Conservation (phyloP, 2,113 vertebrate species). For the Notiomystis cincta region DNA sequence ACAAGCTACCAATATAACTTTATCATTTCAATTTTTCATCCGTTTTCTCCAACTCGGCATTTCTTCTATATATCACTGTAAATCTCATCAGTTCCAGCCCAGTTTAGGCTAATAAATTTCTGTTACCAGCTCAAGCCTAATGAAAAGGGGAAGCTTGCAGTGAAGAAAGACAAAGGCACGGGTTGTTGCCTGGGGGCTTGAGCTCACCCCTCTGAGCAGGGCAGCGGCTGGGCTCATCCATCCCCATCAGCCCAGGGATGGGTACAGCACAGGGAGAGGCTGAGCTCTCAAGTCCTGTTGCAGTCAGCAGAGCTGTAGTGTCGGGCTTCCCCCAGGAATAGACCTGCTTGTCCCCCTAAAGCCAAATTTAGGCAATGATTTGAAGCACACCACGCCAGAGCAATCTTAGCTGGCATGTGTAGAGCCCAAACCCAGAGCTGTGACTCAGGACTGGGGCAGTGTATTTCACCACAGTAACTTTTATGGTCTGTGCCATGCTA, state of each 20-base stretch:
- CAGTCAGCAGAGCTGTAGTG: neutral
- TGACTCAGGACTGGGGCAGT: neutral
- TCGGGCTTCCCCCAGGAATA: neutral
- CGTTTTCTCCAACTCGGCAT: conserved; percentile 46
- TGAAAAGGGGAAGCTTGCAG: conserved; percentile 52
- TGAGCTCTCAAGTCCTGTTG: neutral
- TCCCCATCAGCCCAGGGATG: neutral
- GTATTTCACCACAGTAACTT: neutral
- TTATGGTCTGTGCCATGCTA: neutral
- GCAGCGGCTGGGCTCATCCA: neutral
- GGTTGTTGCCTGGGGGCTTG: neutral
- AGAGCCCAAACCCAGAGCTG: neutral
- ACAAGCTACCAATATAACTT: conserved; percentile 64
- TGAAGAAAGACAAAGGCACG: conserved; percentile 9
- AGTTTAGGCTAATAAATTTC: conserved; percentile 72
- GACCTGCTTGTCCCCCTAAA: neutral
- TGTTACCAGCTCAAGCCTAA: conserved; percentile 58
- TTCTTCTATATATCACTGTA: conserved; percentile 65
- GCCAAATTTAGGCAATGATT: neutral
- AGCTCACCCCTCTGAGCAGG: neutral
- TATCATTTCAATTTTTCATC: conserved; percentile 75
- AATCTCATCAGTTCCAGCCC: conserved; percentile 66
- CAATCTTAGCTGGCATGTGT: neutral
- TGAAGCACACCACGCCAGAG: neutral
- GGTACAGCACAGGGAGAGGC: neutral